Evolutionary conservation across 2,797 vertebrate species (phyloP).

Genomic region (Tolypeutes matacus): DNA sequence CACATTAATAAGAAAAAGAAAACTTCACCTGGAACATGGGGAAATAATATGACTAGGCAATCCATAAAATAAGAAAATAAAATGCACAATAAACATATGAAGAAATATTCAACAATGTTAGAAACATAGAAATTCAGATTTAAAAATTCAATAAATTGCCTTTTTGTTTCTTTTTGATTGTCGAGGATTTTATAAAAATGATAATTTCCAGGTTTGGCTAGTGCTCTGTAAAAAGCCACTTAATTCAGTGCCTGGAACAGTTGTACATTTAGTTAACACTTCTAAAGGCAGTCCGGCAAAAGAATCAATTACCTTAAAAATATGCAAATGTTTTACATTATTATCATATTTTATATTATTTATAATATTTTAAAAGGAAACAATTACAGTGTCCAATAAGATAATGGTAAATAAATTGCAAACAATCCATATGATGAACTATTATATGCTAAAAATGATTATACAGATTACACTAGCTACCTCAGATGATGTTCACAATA

Average conservation of each 20-base stretch:
- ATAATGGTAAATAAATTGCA: constrained; percentile 27
- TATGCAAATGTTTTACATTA: constrained; percentile 33
- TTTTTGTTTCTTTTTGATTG: neutral
- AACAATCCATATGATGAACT: neutral
- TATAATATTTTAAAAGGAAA: constrained; percentile 30
- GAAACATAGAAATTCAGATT: constrained; percentile 37
- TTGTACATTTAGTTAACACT: constrained; percentile 28
- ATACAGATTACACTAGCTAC: neutral
- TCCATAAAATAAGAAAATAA: constrained; percentile 18
- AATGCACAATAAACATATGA: neutral
- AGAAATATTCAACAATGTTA: neutral
- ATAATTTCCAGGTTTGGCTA: constrained; percentile 17
- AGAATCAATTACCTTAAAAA: constrained; percentile 17
- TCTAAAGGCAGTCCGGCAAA: constrained; percentile 37
- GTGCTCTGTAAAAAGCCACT: neutral
- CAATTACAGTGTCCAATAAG: neutral
- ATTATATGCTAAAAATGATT: neutral
- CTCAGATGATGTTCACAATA: neutral
- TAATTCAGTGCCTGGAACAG: neutral
- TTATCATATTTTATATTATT: neutral
- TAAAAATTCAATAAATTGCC: neutral
- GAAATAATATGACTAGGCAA: neutral
- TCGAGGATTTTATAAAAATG: constrained; percentile 58
- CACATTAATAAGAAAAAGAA: neutral
- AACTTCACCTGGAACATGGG: neutral